Percentiles rank a stretch among this genome's conserved stretches.
phyloP scores from a whole-genome alignment of 2,888 invertebrate species.

The Ferdinandea cuprea region DNA sequence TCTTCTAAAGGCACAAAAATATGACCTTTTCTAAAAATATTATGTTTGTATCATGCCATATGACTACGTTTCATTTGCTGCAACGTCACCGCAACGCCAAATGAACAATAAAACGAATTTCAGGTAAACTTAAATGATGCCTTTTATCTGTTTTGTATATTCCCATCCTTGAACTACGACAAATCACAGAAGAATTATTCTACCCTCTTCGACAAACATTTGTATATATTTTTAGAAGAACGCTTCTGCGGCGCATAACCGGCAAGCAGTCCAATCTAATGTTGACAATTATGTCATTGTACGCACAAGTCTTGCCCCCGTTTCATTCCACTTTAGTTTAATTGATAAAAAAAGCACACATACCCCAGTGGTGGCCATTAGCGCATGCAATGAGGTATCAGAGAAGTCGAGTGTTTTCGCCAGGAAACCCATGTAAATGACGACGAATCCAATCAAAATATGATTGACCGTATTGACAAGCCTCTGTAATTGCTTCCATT shows the following conservation, averaged over 20 bases:
- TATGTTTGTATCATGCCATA: too few relatives aligned
- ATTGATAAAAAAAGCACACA: conserved; percentile 68
- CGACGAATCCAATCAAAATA: conserved; percentile 80
- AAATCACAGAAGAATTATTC: neutral
- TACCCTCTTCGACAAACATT: neutral
- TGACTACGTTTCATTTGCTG: neutral
- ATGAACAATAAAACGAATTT: too few relatives aligned
- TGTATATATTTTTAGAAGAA: conserved; percentile 33
- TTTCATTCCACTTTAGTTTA: conserved; percentile 5
- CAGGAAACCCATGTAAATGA: conserved; percentile 78
- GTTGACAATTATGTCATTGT: conserved; percentile 44
- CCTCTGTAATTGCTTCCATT: conserved; percentile 78
- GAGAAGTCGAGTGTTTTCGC: conserved; percentile 79
- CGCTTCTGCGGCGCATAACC: conserved; percentile 7
- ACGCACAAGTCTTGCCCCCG: conserved; percentile 1
- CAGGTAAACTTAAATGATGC: too few relatives aligned
- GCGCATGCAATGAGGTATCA: conserved; percentile 81
- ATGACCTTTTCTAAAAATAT: conserved; percentile 22
- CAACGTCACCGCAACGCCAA: too few relatives aligned
- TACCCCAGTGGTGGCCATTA: conserved; percentile 80
- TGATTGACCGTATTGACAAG: conserved; percentile 81
- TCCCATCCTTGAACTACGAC: too few relatives aligned
- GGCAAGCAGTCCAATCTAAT: conserved; percentile 11
- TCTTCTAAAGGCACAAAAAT: neutral
- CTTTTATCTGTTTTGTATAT: too few relatives aligned